These are phyloP conservation scores for Helogale parvula DNA, from an alignment of 2,113 vertebrate genomes.

Conservation along the genomic window DNA sequence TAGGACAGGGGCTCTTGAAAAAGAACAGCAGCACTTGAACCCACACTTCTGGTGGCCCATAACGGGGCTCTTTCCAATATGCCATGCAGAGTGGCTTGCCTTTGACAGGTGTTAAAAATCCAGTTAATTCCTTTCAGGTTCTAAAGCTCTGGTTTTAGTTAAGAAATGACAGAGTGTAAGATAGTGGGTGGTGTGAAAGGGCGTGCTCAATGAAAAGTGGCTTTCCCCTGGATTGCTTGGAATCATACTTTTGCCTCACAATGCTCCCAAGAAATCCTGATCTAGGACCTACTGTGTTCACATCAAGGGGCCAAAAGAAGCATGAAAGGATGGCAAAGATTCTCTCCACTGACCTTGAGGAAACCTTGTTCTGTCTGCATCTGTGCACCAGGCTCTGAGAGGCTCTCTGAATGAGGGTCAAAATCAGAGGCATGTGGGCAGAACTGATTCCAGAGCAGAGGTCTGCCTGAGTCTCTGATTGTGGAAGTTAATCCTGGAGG, in stretches of 20 bases:
- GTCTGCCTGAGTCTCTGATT: background rate
- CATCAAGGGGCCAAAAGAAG: background rate
- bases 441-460: background rate
- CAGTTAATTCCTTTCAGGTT: slow-evolving; percentile 19
- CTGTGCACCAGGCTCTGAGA: background rate
- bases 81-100: background rate
- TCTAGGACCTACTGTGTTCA: background rate
- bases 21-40: background rate
- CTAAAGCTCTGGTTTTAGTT: slow-evolving; percentile 57
- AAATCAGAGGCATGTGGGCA: background rate
- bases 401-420: background rate
- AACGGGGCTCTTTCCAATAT: background rate
- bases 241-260: background rate
- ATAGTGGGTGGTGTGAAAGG: background rate
- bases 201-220: background rate
- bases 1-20: background rate
- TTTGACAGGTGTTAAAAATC: slow-evolving; percentile 62
- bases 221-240: slow-evolving; percentile 44
- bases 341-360: background rate
- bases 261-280: background rate
- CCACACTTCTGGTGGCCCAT: background rate
- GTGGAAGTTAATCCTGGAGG: background rate
- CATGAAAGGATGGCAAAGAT: background rate
- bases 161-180: background rate
- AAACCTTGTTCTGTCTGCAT: background rate